Percentiles rank a stretch among this genome's conserved stretches.
Conservation (phyloP, 2,113 vertebrate species). For the Noctilio leporinus region DNA sequence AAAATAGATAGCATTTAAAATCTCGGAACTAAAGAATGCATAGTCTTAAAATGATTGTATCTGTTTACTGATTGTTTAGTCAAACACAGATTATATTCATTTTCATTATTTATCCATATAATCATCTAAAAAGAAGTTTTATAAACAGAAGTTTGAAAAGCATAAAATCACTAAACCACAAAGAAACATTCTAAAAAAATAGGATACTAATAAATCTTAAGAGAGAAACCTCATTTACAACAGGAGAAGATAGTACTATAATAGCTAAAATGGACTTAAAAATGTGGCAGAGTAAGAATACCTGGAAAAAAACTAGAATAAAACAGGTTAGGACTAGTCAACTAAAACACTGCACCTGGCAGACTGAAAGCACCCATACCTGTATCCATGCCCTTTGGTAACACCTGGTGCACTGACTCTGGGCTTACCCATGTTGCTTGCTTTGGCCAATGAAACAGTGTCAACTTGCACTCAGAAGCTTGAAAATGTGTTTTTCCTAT, state of each 20-base stretch:
- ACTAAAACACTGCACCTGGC: not conserved
- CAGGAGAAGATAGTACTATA: not conserved
- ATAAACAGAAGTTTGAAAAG: not conserved
- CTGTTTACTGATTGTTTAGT: not conserved
- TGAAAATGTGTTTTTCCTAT: not conserved
- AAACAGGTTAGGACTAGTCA: not conserved
- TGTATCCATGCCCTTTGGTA: not conserved
- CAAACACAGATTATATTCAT: not conserved
- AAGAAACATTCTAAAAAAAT: not conserved
- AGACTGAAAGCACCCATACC: not conserved
- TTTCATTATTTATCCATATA: not conserved
- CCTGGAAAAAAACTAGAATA: conserved; percentile 3
- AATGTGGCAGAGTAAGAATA: not conserved
- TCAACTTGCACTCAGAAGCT: not conserved
- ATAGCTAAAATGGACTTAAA: not conserved
- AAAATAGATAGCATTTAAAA: not conserved
- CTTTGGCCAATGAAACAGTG: not conserved
- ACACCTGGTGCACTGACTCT: not conserved
- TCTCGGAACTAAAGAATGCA: not conserved
- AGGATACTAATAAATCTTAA: not conserved
- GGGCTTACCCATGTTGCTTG: not conserved
- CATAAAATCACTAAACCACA: not conserved
- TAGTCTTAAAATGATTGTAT: not conserved
- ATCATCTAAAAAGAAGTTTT: not conserved
- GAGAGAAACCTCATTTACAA: not conserved